Percentiles rank a stretch among this genome's conserved stretches.
Evolutionary conservation across 2,797 vertebrate genomes (phyloP).

Genomic region (Selene dorsalis): DNA sequence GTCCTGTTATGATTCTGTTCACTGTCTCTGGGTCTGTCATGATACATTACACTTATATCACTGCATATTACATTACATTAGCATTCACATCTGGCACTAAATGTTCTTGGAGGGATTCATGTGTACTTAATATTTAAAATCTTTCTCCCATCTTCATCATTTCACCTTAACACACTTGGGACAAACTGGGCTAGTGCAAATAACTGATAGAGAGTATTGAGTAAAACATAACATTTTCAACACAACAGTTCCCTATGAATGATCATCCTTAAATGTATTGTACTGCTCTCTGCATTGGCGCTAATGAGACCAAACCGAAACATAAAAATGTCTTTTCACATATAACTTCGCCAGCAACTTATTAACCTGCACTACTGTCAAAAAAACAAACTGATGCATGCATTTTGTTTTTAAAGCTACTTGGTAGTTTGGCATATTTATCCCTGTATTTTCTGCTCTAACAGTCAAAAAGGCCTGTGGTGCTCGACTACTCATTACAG

Average conservation of each 20-base stretch:
- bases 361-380: slow-evolving; percentile 8
- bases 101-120: slow-evolving; percentile 3
- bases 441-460: slow-evolving; percentile 17
- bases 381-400: slow-evolving; percentile 11
- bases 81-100: not conserved
- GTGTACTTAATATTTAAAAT: not conserved
- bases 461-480: not conserved
- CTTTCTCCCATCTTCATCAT: not conserved
- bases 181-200: not conserved
- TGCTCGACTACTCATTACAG: slow-evolving; percentile 12
- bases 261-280: not conserved
- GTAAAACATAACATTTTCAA: not conserved
- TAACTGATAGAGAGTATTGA: slow-evolving; percentile 7
- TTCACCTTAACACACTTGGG: not conserved
- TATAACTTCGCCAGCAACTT: not conserved
- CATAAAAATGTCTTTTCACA: slow-evolving; percentile 25
- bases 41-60: slow-evolving; percentile 7
- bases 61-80: not conserved
- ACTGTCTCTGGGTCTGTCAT: slow-evolving; percentile 1
- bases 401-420: slow-evolving; percentile 2
- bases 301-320: slow-evolving; percentile 25
- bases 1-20: slow-evolving; percentile 15
- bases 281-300: slow-evolving; percentile 7
- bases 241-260: not conserved
- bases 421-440: slow-evolving; percentile 5